Base-by-base conservation (phyloP, 2,888 invertebrate genomes). In the Noctua pronuba region DNA sequence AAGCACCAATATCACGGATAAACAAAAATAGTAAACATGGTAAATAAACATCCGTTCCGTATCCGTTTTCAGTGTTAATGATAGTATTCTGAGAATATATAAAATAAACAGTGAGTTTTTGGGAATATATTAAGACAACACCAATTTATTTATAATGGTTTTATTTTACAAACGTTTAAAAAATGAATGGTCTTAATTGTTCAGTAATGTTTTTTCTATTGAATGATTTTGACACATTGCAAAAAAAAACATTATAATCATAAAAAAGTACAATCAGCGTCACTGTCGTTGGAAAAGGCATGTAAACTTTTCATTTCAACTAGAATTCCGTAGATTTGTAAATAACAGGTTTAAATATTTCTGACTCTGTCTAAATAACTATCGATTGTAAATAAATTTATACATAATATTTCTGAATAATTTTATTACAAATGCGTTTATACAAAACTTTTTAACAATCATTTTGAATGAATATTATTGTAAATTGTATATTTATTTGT, bases 261-360 rank as follows among this genome's bases (percentile, higher is more conserved):
- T 44, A 21, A 24, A 44, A 35, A 66, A 28, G 52, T n/a, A 66
- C 10, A 24, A 35, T 28, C 1, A 18, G 6, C 73, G 35, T 70
- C 75, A 77, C 67, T 87, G 78, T 71, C 77, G 65, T 88, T 80
- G 68, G 80, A 86, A 77, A 80, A 77, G 60, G 1, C 31, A 62
- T 46, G 31, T 49, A 38, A 49, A 72, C n/a, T 38, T 67, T 70
- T 80, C 3, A 71, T 60, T 78, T 82, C 1, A 49, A 79, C 44
- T 58, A 67, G 62, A 70, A 79, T 79, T 83, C 72, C 55, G 83
- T 89, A 88, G 85, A 82, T 78, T 80, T 91, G 90, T 91, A 90
- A 88, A 91, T 90, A 91, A 65, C 67, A 74, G 77, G 35, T 79
- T 73, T 62, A 28, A 75, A 70, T 65, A 75, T 79, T 71, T 77